Base-by-base conservation (phyloP, 2,797 vertebrate species). In the Fistularia commersonii region DNA sequence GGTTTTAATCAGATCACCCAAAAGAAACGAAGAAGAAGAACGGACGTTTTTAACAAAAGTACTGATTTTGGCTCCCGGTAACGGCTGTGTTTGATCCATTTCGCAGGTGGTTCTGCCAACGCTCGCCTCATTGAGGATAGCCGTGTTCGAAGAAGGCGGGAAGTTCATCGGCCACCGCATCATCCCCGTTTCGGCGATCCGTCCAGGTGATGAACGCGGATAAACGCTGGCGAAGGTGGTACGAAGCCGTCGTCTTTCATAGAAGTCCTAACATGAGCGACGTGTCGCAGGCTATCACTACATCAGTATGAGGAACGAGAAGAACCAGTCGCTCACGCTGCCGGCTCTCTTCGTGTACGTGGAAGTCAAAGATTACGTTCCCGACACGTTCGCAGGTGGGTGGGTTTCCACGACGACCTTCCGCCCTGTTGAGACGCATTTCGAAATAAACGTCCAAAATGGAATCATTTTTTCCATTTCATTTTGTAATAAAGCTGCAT, bases 291-390 rank as follows among this genome's bases (percentile, higher is more conserved):
- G 97, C 38, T 99, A 96, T 78, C 97, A 93, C 85, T 98, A 99
- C 80, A 92, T 99, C 82, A 93, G 87, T 58, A 76, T 99, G 49
- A 90, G 94, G 73, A 99, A 98, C 48, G 97, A 99, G 84, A 97
- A 94, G 85, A 99, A 98, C 86, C 94, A 96, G 73, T 86, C 93
- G 1, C 85, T 99, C 72, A 95, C 77, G 13, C 59, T 99, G 42
- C 94, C 97, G 1, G 90, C 96, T 54, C 87, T 99, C 67, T 99
- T 99, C 67, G 92, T 98, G 48, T 98, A 95, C 66, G 95, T 97
- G 32, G 95, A 97, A 58, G 97, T 99, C 23, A 99, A 98, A 67
- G 97, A 99, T 78, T 99, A 99, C 0, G 97, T 99, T 6, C 97
- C 97, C 1, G 97, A 99, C 71, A 98, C 97, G 1, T 99, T 95